These are phyloP conservation scores for Mesopsocus fuscifrons DNA, from an alignment of 2,888 invertebrate genomes.

Conservation along the genomic window DNA sequence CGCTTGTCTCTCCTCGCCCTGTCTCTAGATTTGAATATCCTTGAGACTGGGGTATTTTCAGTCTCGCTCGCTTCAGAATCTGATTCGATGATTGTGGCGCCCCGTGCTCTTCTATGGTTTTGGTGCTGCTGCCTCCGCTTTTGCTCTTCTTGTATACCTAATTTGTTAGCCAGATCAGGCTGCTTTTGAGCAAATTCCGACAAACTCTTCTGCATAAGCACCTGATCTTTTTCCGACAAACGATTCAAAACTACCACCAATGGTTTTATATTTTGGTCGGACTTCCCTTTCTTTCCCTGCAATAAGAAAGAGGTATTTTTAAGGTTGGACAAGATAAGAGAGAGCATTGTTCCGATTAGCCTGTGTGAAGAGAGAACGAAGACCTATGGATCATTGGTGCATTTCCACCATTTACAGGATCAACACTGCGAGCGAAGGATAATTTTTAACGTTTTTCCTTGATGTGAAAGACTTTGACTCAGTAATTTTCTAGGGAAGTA, in stretches of 20 bases:
- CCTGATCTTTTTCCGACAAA: conserved; percentile 28
- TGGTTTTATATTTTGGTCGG: conserved; percentile 2
- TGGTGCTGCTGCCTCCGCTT: conserved; percentile 8
- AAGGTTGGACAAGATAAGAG: no score
- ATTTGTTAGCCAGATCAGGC: conserved; percentile 34
- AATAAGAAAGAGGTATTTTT: no score
- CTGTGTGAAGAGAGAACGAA: no score
- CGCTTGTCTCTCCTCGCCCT: conserved; percentile 28
- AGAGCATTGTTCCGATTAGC: no score
- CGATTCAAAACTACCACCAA: neutral
- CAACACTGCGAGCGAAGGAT: no score
- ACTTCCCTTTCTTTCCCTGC: no score
- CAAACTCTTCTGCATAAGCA: conserved; percentile 42
- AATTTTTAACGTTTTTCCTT: no score
- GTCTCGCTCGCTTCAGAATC: conserved; percentile 35
- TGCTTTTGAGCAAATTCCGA: conserved; percentile 41
- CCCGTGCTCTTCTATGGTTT: conserved; percentile 15
- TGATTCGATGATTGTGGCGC: conserved; percentile 20
- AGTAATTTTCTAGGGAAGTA: no score
- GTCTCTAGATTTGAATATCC: conserved; percentile 25
- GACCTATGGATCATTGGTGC: no score
- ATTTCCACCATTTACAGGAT: no score
- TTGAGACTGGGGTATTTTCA: conserved; percentile 14
- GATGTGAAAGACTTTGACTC: no score
- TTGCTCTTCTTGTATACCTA: no score